Conservation (phyloP, 2,113 vertebrate species). For the Grammomys surdaster region DNA sequence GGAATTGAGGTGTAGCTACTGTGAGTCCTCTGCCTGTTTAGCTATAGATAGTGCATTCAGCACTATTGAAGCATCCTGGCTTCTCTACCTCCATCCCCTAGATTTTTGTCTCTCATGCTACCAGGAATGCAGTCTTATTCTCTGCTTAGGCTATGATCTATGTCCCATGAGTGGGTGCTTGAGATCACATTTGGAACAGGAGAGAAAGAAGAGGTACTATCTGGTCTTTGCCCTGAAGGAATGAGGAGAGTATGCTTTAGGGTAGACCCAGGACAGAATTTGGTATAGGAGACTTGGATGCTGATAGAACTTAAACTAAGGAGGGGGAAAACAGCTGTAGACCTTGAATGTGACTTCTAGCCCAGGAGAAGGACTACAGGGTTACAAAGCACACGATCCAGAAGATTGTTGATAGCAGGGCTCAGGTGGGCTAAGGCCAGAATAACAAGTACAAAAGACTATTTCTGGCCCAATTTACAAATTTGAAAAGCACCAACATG, state of each 20-base stretch:
- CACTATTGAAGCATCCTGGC: not conserved
- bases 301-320: accelerated
- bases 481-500: not conserved
- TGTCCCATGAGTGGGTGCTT: too few relatives aligned
- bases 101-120: not conserved
- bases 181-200: not conserved
- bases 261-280: too few relatives aligned
- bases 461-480: not conserved
- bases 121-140: not conserved
- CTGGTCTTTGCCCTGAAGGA: not conserved
- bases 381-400: not conserved
- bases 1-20: not conserved
- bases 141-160: not conserved
- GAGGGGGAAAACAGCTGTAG: accelerated
- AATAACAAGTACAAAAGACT: not conserved
- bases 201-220: not conserved
- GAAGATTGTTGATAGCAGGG: not conserved
- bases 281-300: not conserved
- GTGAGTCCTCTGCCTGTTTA: not conserved
- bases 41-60: too few relatives aligned
- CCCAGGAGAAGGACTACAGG: too few relatives aligned
- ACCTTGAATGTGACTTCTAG: accelerated
- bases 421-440: not conserved
- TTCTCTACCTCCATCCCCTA: not conserved
- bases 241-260: accelerated